These are phyloP conservation scores for Thalassaphorura encarpata DNA, from an alignment of 1,140 invertebrate species.

Conservation along the genomic window DNA sequence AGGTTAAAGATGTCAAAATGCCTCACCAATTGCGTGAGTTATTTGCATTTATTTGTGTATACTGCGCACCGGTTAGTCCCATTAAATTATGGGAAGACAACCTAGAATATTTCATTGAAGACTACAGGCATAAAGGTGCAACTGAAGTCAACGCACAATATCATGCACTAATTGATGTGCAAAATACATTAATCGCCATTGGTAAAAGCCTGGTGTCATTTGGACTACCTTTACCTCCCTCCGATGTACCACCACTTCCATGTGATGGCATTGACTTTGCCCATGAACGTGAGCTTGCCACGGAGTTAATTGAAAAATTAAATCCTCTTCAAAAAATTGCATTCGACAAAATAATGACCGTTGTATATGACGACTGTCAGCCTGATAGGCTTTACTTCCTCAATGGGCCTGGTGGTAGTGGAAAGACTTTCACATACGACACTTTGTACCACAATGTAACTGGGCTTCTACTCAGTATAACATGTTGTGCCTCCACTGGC, in stretches of 20 bases:
- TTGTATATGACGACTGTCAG: neutral
- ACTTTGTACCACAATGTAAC: neutral
- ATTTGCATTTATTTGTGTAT: constrained; percentile 6
- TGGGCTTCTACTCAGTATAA: neutral
- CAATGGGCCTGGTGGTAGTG: constrained; percentile 10
- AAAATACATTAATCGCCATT: too few relatives aligned
- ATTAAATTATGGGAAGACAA: neutral
- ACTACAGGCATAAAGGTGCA: neutral
- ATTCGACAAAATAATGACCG: neutral
- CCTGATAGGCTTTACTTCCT: neutral
- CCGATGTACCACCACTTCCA: too few relatives aligned
- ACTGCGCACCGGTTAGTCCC: neutral
- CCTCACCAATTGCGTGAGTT: neutral
- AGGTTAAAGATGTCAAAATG: neutral
- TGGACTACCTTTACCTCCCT: neutral
- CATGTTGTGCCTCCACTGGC: constrained; percentile 20
- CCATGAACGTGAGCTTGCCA: too few relatives aligned
- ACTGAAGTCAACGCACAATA: too few relatives aligned
- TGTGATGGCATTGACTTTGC: too few relatives aligned
- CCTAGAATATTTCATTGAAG: neutral
- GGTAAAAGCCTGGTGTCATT: too few relatives aligned
- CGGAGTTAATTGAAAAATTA: neutral
- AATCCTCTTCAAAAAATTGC: constrained; percentile 1
- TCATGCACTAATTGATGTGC: neutral
- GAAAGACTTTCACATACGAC: constrained; percentile 16